phyloP scores from a whole-genome alignment of 2,888 invertebrate genomes.

The Dicyrtomina minuta region DNA sequence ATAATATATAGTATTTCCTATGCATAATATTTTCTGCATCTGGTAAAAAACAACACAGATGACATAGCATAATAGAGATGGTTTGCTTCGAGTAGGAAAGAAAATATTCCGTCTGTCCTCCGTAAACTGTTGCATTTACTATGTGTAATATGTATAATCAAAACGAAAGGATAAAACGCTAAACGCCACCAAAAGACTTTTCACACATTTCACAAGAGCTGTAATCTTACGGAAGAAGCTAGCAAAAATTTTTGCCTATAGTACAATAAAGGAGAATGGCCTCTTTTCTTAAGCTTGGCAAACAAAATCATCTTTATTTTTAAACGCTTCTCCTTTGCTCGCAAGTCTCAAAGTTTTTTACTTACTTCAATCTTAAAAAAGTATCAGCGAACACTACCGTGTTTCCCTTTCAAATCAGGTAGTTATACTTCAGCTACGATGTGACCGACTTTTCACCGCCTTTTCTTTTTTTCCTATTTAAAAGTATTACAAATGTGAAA shows the following conservation, averaged over 20 bases:
- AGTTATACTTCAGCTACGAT: constrained; percentile 8
- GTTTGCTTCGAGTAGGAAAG: too few relatives aligned
- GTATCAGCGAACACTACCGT: constrained; percentile 19
- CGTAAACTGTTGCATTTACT: background rate
- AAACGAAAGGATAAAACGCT: background rate
- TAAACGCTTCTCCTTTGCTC: constrained; percentile 27
- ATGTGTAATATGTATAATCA: background rate
- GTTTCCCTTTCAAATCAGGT: constrained; percentile 27
- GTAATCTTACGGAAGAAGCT: constrained; percentile 31
- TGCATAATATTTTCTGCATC: too few relatives aligned
- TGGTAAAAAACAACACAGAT: too few relatives aligned
- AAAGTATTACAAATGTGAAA: too few relatives aligned
- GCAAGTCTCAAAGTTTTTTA: constrained; percentile 3
- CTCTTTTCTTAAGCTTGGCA: constrained; percentile 36
- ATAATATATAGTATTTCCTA: too few relatives aligned
- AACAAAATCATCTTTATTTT: constrained; percentile 37
- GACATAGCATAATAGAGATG: too few relatives aligned
- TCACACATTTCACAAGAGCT: constrained; percentile 19
- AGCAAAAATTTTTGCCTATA: constrained; percentile 32
- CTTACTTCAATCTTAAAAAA: constrained; percentile 26
- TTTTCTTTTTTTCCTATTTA: background rate
- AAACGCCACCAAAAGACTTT: constrained; percentile 32
- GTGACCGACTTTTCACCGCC: constrained; percentile 19
- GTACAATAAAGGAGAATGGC: constrained; percentile 30
- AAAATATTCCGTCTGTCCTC: background rate